These are phyloP conservation scores for honey bee (Apis mellifera) DNA, from an alignment of 1,140 invertebrate genomes.

Conservation along the genomic window DNA sequence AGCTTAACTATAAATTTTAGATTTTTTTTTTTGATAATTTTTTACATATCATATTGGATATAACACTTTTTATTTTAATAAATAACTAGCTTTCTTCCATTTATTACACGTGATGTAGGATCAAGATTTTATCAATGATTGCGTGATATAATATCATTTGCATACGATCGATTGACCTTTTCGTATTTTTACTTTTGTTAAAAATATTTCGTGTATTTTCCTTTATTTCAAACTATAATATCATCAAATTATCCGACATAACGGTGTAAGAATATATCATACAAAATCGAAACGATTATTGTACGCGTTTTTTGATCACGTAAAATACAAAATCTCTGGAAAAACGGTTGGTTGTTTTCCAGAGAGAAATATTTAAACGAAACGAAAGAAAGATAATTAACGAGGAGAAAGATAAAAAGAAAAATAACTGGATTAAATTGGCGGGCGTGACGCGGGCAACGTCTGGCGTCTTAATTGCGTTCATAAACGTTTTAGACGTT, in stretches of 20 bases:
- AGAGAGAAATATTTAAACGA: not conserved
- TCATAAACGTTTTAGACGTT: slow-evolving; percentile 62
- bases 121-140: not conserved
- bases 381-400: slow-evolving; percentile 7
- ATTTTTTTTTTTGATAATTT: not conserved
- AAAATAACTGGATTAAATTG: slow-evolving; percentile 62
- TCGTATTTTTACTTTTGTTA: not conserved
- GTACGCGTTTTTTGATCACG: not conserved
- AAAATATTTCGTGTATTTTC: not conserved
- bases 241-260: too few relatives aligned
- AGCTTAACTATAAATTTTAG: too few relatives aligned
- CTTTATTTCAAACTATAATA: not conserved
- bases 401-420: slow-evolving; percentile 32
- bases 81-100: not conserved
- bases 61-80: not conserved
- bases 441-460: slow-evolving; percentile 62
- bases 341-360: slow-evolving; percentile 9
- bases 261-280: not conserved
- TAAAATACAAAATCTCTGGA: not conserved
- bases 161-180: not conserved
- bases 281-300: not conserved
- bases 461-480: slow-evolving; percentile 73
- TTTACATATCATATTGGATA: not conserved
- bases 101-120: not conserved
- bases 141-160: not conserved